Base-by-base conservation (phyloP, 2,888 invertebrate genomes). In the Eucera pruinosa region DNA sequence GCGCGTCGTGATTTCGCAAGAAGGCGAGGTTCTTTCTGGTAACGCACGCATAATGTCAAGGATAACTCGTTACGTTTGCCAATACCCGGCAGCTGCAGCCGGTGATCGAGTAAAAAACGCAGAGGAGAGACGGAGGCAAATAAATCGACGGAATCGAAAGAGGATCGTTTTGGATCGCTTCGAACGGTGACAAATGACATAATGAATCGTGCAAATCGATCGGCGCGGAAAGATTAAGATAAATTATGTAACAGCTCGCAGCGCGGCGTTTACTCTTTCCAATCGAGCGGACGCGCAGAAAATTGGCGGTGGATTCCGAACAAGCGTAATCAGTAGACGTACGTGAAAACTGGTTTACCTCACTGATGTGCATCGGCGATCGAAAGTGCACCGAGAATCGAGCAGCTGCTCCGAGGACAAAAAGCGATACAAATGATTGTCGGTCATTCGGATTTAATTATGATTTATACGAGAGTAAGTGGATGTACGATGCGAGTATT, bases 31-130 rank as follows among this genome's bases (percentile, higher is more conserved):
- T 84, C 75, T 83, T 78, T 81, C 85, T 78, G 83, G 76, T 87
- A 87, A 86, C 79, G 84, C 82, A 85, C 83, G 84, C 86, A 90
- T 90, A 90, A 90, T 90, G 90, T 90, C 90, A 91, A 91, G 90
- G 90, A 90, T 89, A 89, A 88, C 87, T 70, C 86, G 84, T 86
- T 87, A 81, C 80, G 79, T 73, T 64, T n/a, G n/a, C n/a, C n/a
- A n/a, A n/a, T n/a, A n/a, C 55, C 60, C 72, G 80, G 80, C 87
- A 86, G 86, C 81, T 86, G 87, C 83, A 73, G 50, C 45, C 33
- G 45, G 48, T 18, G 60, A 65, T 47, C 58, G 43, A 13, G n/a
- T 36, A 65, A 52, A 54, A 43, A 62, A n/a, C n/a, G n/a, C 33
- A 7, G 3, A 5, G 4, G 33, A 36, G 5, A 11, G 36, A 36